Conservation (phyloP, 2,888 invertebrate genomes). For the Lagria hirta region DNA sequence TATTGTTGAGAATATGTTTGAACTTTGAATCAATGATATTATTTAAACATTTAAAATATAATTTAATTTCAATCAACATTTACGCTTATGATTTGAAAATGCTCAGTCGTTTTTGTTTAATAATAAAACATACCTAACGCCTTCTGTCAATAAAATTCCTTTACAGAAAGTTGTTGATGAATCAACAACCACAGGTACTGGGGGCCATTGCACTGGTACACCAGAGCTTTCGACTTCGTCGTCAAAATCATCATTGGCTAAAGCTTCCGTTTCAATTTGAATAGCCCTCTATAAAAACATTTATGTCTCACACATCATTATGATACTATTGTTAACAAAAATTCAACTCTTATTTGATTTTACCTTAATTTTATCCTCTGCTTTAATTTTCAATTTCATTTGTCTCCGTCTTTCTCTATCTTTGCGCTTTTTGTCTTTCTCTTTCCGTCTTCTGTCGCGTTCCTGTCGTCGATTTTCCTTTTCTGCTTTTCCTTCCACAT, state of each 20-base stretch:
- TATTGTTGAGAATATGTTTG: too few species aligned
- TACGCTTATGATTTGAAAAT: conserved; percentile 9
- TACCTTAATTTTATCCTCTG: conserved; percentile 54
- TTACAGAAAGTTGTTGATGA: conserved; percentile 49
- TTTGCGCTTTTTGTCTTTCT: conserved; percentile 49
- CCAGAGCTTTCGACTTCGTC: conserved; percentile 31
- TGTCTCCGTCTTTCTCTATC: conserved; percentile 50
- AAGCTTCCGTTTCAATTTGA: conserved; percentile 38
- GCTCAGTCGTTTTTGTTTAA: conserved; percentile 10
- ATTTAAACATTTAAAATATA: too few species aligned
- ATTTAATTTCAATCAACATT: too few species aligned
- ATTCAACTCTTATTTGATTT: neutral
- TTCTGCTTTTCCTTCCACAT: conserved; percentile 48
- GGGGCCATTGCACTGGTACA: conserved; percentile 44
- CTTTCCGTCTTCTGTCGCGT: conserved; percentile 48
- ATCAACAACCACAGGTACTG: conserved; percentile 36
- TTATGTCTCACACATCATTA: neutral
- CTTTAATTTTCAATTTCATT: conserved; percentile 48
- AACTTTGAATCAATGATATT: too few species aligned
- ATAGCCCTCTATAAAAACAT: conserved; percentile 39
- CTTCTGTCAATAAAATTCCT: conserved; percentile 60
- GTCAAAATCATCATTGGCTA: conserved; percentile 28
- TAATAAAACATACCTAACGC: conserved; percentile 49
- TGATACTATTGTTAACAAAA: conserved; percentile 5
- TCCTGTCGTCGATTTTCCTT: conserved; percentile 48